Conservation (phyloP, 2,888 invertebrate genomes). For the Pollenia amentaria region DNA sequence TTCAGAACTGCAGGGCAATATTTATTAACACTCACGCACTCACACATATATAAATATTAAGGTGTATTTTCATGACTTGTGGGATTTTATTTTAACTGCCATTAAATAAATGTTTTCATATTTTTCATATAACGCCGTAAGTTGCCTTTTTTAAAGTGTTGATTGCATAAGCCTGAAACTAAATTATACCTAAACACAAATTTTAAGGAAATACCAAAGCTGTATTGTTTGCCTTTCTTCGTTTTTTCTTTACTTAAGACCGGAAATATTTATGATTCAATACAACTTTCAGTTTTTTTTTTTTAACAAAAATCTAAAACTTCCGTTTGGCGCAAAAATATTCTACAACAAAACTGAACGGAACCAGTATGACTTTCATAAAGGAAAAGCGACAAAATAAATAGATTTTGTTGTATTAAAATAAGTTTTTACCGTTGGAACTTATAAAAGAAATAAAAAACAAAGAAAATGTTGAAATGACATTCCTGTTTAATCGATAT, state of each 20-base stretch:
- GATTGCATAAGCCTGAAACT: constrained; percentile 16
- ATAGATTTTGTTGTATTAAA: not conserved
- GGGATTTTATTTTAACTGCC: too few species aligned
- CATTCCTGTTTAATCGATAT: constrained; percentile 37
- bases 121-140: too few species aligned
- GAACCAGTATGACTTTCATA: constrained; percentile 63
- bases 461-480: constrained; percentile 34
- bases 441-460: constrained; percentile 15
- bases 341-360: constrained; percentile 3
- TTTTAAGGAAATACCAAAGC: constrained; percentile 1
- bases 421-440: constrained; percentile 3
- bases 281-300: constrained; percentile 54
- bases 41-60: too few species aligned
- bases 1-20: too few species aligned
- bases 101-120: too few species aligned
- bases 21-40: too few species aligned
- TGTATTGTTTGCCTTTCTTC: not conserved
- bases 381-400: constrained; percentile 48
- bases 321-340: constrained; percentile 48
- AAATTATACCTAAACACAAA: constrained; percentile 8
- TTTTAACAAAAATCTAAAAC: constrained; percentile 58
- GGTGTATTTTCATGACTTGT: too few species aligned
- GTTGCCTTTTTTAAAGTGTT: too few species aligned
- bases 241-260: not conserved
- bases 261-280: constrained; percentile 72